Conservation (phyloP, 35 echinoderm and acorn worm genomes). For the Patiria miniata region DNA sequence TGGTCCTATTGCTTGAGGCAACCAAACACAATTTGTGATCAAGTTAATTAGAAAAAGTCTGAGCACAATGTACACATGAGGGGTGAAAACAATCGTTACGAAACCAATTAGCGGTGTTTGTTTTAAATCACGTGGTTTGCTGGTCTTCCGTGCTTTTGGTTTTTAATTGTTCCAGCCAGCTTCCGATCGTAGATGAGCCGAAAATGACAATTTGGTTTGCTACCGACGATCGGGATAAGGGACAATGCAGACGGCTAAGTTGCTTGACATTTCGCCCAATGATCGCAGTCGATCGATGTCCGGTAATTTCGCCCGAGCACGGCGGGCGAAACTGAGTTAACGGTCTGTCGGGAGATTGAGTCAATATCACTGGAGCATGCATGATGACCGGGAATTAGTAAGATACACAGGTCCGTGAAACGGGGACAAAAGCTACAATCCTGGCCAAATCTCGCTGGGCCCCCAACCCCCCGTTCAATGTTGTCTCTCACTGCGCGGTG, state of each 20-base stretch:
- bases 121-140: neutral
- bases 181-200: neutral
- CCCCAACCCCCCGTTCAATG: no score
- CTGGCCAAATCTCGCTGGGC: no score
- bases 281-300: neutral
- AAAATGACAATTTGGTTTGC: neutral
- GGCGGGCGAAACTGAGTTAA: no score
- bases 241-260: slow-evolving; percentile 15
- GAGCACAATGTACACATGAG: neutral
- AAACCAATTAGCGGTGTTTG: neutral
- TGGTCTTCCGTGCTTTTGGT: neutral
- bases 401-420: no score
- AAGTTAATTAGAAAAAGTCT: neutral
- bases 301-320: neutral
- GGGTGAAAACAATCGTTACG: neutral
- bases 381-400: no score
- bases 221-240: neutral
- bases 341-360: no score
- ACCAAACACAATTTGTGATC: neutral
- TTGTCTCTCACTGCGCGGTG: no score
- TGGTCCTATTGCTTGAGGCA: neutral
- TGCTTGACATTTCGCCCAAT: neutral
- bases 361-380: no score
- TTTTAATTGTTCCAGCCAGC: slow-evolving; percentile 20
- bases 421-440: no score